Base-by-base conservation (phyloP, 2,888 invertebrate genomes). In the Scrobipalpa atriplicella region DNA sequence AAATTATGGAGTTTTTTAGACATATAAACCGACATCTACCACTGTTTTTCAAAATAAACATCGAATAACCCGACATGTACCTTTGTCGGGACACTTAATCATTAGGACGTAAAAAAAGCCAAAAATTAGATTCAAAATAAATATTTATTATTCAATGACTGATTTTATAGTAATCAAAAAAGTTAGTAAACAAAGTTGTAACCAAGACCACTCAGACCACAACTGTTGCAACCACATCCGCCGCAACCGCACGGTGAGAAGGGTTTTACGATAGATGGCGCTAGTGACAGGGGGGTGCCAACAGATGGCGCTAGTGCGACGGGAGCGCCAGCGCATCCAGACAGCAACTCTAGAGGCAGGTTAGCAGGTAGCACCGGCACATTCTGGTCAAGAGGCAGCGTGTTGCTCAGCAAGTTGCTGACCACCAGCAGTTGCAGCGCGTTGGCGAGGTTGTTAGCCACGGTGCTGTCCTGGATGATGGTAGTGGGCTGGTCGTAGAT, bases 361-460 rank as follows among this genome's bases (percentile, higher is more conserved):
- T 8, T 36, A n/a, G 47, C 16, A 2, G 47, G 11, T 0, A 29
- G 63, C 5, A 38, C 47, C 3, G 29, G 52, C 52, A 16, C 38
- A n/a, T 6, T 29, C 58, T 58, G 63, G 0, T 63, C 70, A 0
- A 76, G 75, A 0, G 87, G 86, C 39, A 90, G 68, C 0, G 86
- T 87, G 51, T 82, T 85, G 62, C 87, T 84, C 0, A 91, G 67
- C 1, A 90, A 70, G 64, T 85, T 90, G 72, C 89, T 88, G 0
- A 91, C 90, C 0, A 90, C 84, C 0, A 91, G 66, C 19, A 91
- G 72, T 58, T 91, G 90, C 3, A 91, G 71, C 0, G 89, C 85
- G 69, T 90, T 89, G 0, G 90, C 90, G 36, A 91, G 66, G 61
- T 84, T 90, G 62, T 85, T 90, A 0, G 89, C 88, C 0, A 90